Evolutionary conservation across 2,888 invertebrate species (phyloP), one percentile per base, ranked within the genome.

Genomic region (Lasioglossum morio): DNA sequence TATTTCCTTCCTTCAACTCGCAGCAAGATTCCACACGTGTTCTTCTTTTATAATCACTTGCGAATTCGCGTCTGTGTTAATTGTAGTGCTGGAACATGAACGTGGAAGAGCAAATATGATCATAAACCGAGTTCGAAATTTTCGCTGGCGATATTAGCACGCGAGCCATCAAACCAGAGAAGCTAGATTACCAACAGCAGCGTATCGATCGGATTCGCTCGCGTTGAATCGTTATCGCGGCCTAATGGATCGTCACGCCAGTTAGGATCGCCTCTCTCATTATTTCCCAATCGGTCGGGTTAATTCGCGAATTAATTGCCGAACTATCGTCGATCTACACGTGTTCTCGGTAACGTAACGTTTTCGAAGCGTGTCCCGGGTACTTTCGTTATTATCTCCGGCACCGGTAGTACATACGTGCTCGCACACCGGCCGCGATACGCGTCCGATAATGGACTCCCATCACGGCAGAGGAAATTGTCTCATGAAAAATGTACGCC

Each of bases 401-500:
- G 19, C 60, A 72, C 74, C 63, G 10, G 75, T 77, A 14, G 72
- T 76, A 73, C 75, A 30, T 70, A 81, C 77, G 82, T 48, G 84
- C 81, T 63, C 77, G 73, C 70, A 48, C 72, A 48, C 72, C 81
- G 78, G 69, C 37, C 82, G 87, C 85, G 87, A 92, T 87, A 91
- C 86, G 84, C 85, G 91, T 79, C 88, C 79, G 87, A 92, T 92
- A 93, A 93, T 91, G 89, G 89, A 83, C 77, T 85, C 87, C 87
- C 88, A 89, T 86, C 93, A 93, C 93, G 93, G 89, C 90, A 93
- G 88, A 91, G 91, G 89, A 93, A 93, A 93, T 92, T 91, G 90
- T 93, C 91, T 92, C 92, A 93, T 93, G 92, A 93, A 93, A 93
- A 92, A 93, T 93, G 93, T 91, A 93, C 90, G 84, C 80, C 84